A percentile compares a stretch with the other conserved stretches of the same genome.
Evolutionary conservation across 2,797 vertebrate species (phyloP).

Genomic region (Oryzias dopingdopingensis): DNA sequence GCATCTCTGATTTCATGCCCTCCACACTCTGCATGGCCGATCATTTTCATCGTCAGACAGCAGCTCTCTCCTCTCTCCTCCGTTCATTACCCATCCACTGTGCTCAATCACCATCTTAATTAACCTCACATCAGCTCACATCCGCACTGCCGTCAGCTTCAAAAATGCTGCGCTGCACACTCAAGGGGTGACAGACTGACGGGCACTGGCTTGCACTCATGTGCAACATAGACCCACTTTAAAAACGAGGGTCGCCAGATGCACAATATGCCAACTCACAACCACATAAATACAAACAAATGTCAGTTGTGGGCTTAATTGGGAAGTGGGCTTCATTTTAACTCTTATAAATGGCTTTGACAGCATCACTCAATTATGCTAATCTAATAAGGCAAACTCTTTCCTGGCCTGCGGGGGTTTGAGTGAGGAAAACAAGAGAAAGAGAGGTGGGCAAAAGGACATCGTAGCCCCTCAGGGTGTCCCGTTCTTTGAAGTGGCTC

Average conservation of each 20-base stretch:
- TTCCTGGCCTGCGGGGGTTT: slow-evolving; percentile 72
- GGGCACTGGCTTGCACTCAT: slow-evolving; percentile 15
- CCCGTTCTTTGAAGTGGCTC: slow-evolving; percentile 78
- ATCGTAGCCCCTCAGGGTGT: slow-evolving; percentile 72
- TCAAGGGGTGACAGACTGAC: slow-evolving; percentile 34
- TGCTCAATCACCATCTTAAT: slow-evolving; percentile 82
- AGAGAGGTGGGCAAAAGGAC: slow-evolving; percentile 79
- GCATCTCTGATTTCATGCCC: slow-evolving; percentile 97
- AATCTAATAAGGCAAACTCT: slow-evolving; percentile 81
- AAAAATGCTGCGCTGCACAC: slow-evolving; percentile 47
- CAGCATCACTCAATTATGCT: slow-evolving; percentile 82
- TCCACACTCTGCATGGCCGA: slow-evolving; percentile 89
- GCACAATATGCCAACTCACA: slow-evolving; percentile 22
- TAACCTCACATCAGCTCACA: slow-evolving; percentile 81
- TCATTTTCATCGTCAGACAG: slow-evolving; percentile 85
- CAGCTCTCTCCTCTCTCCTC: slow-evolving; percentile 70
- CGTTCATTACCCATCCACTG: slow-evolving; percentile 78
- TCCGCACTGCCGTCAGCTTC: slow-evolving; percentile 71
- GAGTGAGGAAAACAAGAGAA: slow-evolving; percentile 45
- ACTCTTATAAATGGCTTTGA: slow-evolving; percentile 68
- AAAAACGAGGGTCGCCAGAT: slow-evolving; percentile 13
- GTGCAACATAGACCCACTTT: slow-evolving; percentile 19
- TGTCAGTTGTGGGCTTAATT: slow-evolving; percentile 44
- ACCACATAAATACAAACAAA: slow-evolving; percentile 59
- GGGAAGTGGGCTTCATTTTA: slow-evolving; percentile 70